Evolutionary conservation across 2,888 invertebrate genomes (phyloP).

Genomic region (Cremastinae sp.): DNA sequence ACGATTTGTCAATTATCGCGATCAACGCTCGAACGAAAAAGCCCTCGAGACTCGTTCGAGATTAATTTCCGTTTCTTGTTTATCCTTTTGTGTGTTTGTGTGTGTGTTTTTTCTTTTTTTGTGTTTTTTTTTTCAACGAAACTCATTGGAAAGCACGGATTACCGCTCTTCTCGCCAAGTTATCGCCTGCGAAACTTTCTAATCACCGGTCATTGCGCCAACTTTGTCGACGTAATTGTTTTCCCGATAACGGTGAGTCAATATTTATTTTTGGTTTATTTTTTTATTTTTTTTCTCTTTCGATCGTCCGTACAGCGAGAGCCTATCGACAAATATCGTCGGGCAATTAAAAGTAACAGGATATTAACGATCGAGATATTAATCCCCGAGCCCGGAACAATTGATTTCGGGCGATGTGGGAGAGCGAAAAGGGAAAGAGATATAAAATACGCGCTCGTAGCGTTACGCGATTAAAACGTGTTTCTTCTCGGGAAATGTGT

Average conservation of each 20-base stretch:
- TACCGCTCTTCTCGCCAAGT: no score
- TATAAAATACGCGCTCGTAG: background rate
- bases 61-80: constrained; percentile 19
- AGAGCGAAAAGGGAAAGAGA: constrained; percentile 8
- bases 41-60: constrained; percentile 32
- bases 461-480: constrained; percentile 21
- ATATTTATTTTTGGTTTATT: no score
- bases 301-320: background rate
- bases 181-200: no score
- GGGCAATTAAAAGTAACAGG: constrained; percentile 14
- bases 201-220: no score
- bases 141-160: no score
- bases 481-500: constrained; percentile 2
- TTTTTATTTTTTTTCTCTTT: no score
- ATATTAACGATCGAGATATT: constrained; percentile 24
- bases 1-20: constrained; percentile 62
- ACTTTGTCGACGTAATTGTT: no score
- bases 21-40: constrained; percentile 58
- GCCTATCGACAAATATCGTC: constrained; percentile 10
- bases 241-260: no score
- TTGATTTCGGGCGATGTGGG: constrained; percentile 20
- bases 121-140: constrained; percentile 16
- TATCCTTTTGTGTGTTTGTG: constrained; percentile 3
- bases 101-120: constrained; percentile 36
- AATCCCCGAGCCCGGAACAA: constrained; percentile 26